These are phyloP conservation scores for Rhinophrynus dorsalis DNA, from an alignment of 2,797 vertebrate genomes.

Conservation along the genomic window DNA sequence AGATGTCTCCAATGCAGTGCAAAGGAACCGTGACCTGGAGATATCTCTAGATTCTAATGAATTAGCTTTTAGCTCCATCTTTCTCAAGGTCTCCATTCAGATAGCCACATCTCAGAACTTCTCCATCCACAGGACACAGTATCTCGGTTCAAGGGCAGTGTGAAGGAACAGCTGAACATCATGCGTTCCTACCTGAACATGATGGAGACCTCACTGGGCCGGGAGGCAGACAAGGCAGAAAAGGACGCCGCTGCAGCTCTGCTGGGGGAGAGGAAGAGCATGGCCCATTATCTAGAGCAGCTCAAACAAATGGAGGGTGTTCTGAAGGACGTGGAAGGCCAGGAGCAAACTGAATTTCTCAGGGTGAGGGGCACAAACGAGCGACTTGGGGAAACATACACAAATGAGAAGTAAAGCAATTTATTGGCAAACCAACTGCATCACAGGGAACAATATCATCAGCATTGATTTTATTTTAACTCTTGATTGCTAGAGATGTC, in stretches of 20 bases:
- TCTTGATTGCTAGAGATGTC: no score
- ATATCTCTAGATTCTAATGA: no score
- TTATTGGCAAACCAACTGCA: no score
- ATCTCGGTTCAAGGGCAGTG: slow-evolving; percentile 56
- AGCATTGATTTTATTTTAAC: no score
- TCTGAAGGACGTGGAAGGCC: slow-evolving; percentile 60
- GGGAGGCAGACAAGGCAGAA: slow-evolving; percentile 55
- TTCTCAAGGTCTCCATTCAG: neutral
- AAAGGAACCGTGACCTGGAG: no score
- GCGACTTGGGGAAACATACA: no score
- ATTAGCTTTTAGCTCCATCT: no score
- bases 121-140: slow-evolving; percentile 56
- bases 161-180: slow-evolving; percentile 60
- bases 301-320: slow-evolving; percentile 65
- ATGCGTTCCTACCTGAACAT: slow-evolving; percentile 59
- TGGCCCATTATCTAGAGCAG: slow-evolving; percentile 64
- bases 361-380: slow-evolving; percentile 57
- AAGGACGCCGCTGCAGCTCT: slow-evolving; percentile 52
- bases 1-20: no score
- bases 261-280: slow-evolving; percentile 55
- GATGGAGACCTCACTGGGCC: slow-evolving; percentile 56
- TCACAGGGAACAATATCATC: no score
- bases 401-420: no score
- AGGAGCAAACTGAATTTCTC: slow-evolving; percentile 65
- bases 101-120: neutral